A percentile compares a stretch with the other conserved stretches of the same genome.
phyloP scores from a whole-genome alignment of 2,113 vertebrate genomes.

The Hydropotes inermis region DNA sequence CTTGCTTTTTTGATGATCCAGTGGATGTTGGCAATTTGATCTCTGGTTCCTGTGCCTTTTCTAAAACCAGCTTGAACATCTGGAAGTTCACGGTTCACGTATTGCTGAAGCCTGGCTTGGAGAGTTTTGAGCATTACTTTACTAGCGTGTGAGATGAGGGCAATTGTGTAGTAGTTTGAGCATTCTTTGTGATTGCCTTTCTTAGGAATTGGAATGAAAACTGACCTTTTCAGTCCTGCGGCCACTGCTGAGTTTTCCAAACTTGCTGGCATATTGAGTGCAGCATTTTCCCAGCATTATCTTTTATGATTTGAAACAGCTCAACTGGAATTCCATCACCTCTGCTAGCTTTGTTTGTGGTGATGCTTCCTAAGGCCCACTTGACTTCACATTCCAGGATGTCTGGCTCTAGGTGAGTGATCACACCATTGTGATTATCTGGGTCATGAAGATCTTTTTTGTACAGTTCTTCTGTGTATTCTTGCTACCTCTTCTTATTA shows the following conservation, averaged over 20 bases:
- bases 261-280: neutral
- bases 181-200: no score
- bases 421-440: neutral
- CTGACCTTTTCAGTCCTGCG: neutral
- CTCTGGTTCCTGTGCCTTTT: neutral
- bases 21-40: neutral
- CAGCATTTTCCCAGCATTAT: neutral
- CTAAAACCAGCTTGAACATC: neutral
- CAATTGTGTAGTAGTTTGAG: no score
- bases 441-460: no score
- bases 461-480: no score
- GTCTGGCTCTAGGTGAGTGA: neutral
- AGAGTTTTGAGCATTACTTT: no score
- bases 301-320: neutral
- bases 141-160: no score
- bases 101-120: neutral
- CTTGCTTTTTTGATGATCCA: neutral
- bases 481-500: no score
- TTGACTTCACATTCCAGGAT: neutral
- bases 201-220: neutral
- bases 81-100: neutral
- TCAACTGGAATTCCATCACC: neutral
- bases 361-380: neutral
- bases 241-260: no score
- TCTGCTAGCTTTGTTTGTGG: neutral